These are phyloP conservation scores for Cydia amplana DNA, from an alignment of 1,140 invertebrate genomes.

Conservation along the genomic window DNA sequence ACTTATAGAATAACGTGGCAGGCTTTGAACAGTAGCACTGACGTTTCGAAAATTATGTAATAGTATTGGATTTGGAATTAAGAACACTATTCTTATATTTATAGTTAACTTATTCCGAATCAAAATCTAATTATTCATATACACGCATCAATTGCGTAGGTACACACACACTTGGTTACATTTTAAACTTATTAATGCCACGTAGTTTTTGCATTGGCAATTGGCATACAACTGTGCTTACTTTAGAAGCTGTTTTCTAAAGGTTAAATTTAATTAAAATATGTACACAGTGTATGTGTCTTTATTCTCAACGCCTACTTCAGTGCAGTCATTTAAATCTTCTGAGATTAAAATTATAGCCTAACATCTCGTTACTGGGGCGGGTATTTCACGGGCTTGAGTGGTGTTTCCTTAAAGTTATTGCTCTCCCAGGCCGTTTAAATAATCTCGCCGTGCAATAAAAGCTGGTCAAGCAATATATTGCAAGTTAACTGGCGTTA, in stretches of 20 bases:
- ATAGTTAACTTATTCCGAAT: too few relatives aligned
- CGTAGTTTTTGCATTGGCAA: too few relatives aligned
- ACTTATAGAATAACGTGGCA: not conserved
- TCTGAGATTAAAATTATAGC: slow-evolving; percentile 35
- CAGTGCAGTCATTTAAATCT: slow-evolving; percentile 31
- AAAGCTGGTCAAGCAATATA: slow-evolving; percentile 49
- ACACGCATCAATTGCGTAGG: too few relatives aligned
- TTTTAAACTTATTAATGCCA: too few relatives aligned
- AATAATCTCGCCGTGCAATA: slow-evolving; percentile 56
- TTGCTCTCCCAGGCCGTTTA: slow-evolving; percentile 49
- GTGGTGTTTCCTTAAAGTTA: slow-evolving; percentile 44
- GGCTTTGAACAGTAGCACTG: not conserved
- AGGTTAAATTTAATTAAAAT: not conserved
- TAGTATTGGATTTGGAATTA: too few relatives aligned
- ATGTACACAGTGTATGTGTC: not conserved
- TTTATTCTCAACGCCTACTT: slow-evolving; percentile 8
- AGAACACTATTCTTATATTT: not conserved
- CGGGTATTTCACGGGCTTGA: slow-evolving; percentile 37
- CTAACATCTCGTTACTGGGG: slow-evolving; percentile 41
- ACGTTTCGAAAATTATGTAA: not conserved
- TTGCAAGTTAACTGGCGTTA: slow-evolving; percentile 45
- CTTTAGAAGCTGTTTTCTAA: not conserved
- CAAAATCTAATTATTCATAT: too few relatives aligned
- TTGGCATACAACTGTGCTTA: too few relatives aligned
- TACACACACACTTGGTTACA: too few relatives aligned